Percentiles rank a stretch among this genome's conserved stretches.
These are phyloP conservation scores for Euwallacea similis DNA, from an alignment of 1,140 invertebrate genomes.

Conservation along the genomic window DNA sequence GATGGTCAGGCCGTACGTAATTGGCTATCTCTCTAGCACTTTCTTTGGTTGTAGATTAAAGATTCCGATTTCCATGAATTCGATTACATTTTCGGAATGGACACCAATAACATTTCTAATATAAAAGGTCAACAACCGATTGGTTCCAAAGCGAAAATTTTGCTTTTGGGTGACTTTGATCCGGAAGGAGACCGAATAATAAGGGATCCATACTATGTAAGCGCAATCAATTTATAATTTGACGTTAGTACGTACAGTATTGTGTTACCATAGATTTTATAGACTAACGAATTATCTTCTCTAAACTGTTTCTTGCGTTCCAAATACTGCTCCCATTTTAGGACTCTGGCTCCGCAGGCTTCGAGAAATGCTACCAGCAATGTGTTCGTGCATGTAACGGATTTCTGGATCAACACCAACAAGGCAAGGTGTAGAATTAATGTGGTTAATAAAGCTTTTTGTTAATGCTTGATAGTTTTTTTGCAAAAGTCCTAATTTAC, in stretches of 20 bases:
- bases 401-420: constrained; percentile 60
- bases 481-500: not conserved
- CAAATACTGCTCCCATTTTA: constrained; percentile 50
- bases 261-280: not conserved
- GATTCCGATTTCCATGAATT: constrained; percentile 74
- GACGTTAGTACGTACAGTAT: not conserved
- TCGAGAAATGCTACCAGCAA: constrained; percentile 74
- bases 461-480: not conserved
- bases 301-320: not conserved
- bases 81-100: constrained; percentile 92
- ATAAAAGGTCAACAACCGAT: constrained; percentile 61
- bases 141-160: constrained; percentile 68
- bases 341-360: constrained; percentile 65
- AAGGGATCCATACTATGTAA: constrained; percentile 86
- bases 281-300: not conserved
- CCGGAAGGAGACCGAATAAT: constrained; percentile 77
- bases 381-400: constrained; percentile 66
- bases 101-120: constrained; percentile 76
- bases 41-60: constrained; percentile 58
- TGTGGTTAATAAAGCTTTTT: not conserved
- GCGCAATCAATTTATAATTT: constrained; percentile 40
- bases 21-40: no score
- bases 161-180: constrained; percentile 81
- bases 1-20: no score
- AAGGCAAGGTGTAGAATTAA: constrained; percentile 16